These are phyloP conservation scores for Terrapene triunguis DNA, from an alignment of 2,113 vertebrate genomes.

Conservation along the genomic window DNA sequence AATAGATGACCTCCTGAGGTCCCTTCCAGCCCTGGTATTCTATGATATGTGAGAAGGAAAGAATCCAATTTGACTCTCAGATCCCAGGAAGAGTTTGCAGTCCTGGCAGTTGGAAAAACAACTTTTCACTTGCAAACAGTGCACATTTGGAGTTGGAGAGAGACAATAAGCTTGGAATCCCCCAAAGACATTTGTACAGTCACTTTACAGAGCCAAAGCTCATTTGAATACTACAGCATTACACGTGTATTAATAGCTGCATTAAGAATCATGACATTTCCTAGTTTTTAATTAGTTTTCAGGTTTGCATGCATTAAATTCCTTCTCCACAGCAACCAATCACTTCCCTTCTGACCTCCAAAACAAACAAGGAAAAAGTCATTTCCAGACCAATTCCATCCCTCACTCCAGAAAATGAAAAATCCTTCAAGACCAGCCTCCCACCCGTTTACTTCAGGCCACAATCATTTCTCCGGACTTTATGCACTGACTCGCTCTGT, in stretches of 20 bases:
- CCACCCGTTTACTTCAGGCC: neutral
- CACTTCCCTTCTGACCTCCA: neutral
- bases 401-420: constrained; percentile 6
- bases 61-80: neutral
- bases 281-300: neutral
- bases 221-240: neutral
- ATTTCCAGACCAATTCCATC: neutral
- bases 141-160: neutral
- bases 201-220: neutral
- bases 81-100: accelerated
- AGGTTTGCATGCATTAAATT: neutral
- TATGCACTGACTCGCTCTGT: constrained; percentile 11
- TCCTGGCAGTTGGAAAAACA: neutral
- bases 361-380: neutral
- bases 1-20: too few species aligned
- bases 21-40: too few species aligned
- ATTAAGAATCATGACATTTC: neutral
- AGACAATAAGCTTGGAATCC: neutral
- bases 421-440: neutral
- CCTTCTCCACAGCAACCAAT: neutral
- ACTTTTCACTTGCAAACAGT: neutral
- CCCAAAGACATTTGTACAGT: neutral
- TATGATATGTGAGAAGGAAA: neutral
- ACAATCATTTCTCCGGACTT: neutral
- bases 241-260: neutral